A percentile compares a stretch with the other conserved stretches of the same genome.
Evolutionary conservation across 2,888 invertebrate species (phyloP).

Genomic region (Melanchra persicariae): DNA sequence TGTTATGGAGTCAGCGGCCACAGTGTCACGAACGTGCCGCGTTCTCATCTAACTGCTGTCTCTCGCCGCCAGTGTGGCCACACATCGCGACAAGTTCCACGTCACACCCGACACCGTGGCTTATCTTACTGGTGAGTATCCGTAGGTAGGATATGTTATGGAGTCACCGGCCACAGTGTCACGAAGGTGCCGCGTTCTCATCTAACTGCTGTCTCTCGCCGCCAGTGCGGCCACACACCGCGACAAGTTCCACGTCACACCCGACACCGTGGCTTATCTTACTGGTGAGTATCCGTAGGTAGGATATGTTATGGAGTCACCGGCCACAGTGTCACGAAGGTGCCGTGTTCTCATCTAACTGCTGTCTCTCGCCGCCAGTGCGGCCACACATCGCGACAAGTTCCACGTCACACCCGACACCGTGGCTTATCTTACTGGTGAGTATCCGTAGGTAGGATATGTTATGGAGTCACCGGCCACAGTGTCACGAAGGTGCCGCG

Average conservation of each 20-base stretch:
- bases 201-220: constrained; percentile 96
- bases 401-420: constrained; percentile 94
- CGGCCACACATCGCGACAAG: constrained; percentile 60
- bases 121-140: background rate
- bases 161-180: background rate
- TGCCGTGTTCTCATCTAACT: too few species aligned
- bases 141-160: too few species aligned
- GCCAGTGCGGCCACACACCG: constrained; percentile 91
- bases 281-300: too few species aligned
- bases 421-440: constrained; percentile 97
- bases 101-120: constrained; percentile 92
- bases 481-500: background rate
- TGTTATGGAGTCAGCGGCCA: too few species aligned
- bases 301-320: too few species aligned
- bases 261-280: constrained; percentile 76
- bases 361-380: background rate
- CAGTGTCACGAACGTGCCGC: too few species aligned
- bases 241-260: constrained; percentile 91
- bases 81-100: constrained; percentile 93
- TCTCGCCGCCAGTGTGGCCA: too few species aligned
- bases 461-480: too few species aligned
- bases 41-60: too few species aligned
- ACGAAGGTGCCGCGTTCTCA: constrained; percentile 91
- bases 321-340: too few species aligned
- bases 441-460: constrained; percentile 5